Base-by-base conservation (phyloP, 2,888 invertebrate genomes). In the Leptogaster cylindrica region DNA sequence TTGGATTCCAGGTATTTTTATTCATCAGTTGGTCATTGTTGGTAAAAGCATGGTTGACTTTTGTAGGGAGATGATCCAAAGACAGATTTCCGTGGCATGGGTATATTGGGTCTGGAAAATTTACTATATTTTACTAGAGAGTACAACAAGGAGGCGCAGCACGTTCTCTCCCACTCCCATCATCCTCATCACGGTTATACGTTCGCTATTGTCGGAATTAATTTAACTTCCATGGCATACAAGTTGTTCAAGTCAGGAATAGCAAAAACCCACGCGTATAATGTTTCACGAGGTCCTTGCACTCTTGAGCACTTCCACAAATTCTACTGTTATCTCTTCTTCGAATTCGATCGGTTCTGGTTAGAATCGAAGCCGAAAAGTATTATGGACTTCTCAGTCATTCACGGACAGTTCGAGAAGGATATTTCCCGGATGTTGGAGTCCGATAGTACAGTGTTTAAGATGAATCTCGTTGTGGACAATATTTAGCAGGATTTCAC, bases 31-130 rank as follows among this genome's bases (percentile, higher is more conserved):
- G n/a, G n/a, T n/a, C n/a, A n/a, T n/a, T n/a, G n/a, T n/a, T n/a
- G n/a, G n/a, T n/a, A n/a, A 8, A 46, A 1, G 25, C 8, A 31
- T 31, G 10, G 5, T 7, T 7, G 10, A 14, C 10, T 36, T 70
- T 65, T 70, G 41, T 84, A 89, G 85, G 98, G 98, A 12, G 94
- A 95, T 76, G 97, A 99, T 83, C 98, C 98, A 0, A 92, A 93
- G 80, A 98, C 98, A 0, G 98, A 99, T 82, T 99, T 99, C 77
- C 88, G 98, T 61, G 98, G 98, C 70, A 98, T 98, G 97, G 98
- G 98, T 20, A 80, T 97, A 68, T 84, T 99, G 39, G 97, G 97
- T 6, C 82, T 99, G 50, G 93, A 97, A 74, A 97, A 97, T 82
- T 84, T 98, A 1, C 77, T 96, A 74, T 96, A 86, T 77, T 95